Evolutionary conservation across 35 echinoderm and acorn worm species (phyloP).

Genomic region (Apostichopus parvimensis): DNA sequence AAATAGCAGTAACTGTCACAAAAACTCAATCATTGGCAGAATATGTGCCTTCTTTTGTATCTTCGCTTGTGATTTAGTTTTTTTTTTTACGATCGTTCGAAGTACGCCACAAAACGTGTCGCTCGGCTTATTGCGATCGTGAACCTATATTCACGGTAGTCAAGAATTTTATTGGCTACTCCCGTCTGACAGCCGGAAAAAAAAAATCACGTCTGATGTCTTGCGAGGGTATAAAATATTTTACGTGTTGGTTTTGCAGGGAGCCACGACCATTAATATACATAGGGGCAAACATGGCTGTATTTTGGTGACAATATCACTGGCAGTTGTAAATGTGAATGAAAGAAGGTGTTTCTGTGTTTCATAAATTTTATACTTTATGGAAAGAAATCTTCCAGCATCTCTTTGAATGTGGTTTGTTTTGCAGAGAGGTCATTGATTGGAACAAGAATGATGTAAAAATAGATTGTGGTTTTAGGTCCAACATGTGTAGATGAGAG

Average conservation of each 20-base stretch:
- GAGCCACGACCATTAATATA: not conserved
- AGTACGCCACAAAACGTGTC: not conserved
- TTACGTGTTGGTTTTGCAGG: conserved; percentile 44
- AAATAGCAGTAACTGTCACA: not conserved
- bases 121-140: not conserved
- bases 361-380: too few species aligned
- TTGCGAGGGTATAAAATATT: conserved; percentile 2
- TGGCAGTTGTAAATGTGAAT: not conserved
- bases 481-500: too few species aligned
- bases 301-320: not conserved
- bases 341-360: too few species aligned
- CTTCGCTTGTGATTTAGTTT: not conserved
- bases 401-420: too few species aligned
- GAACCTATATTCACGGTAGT: conserved; percentile 4
- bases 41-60: not conserved
- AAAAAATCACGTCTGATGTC: conserved; percentile 13
- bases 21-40: not conserved
- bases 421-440: too few species aligned
- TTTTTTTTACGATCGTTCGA: not conserved
- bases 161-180: conserved; percentile 9
- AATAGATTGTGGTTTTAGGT: too few species aligned
- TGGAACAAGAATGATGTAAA: too few species aligned
- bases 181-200: not conserved
- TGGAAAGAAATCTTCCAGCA: too few species aligned
- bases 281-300: not conserved